A percentile compares a stretch with the other conserved stretches of the same genome.
Conservation (phyloP, 2,797 vertebrate genomes). For the Pangasius larnaudii region DNA sequence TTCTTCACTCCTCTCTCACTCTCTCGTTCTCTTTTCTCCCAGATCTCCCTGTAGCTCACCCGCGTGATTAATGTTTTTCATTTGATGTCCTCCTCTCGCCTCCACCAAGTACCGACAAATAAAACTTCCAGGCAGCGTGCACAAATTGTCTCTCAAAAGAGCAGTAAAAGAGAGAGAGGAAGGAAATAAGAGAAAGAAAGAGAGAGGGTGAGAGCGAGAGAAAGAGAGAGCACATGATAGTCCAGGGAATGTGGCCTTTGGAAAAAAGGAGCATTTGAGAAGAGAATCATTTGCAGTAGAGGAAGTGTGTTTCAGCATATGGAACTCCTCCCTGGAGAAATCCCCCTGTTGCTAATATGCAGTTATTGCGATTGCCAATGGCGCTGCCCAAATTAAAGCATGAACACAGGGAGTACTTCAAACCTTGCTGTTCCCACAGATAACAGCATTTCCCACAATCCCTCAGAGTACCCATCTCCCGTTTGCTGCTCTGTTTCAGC, state of each 20-base stretch:
- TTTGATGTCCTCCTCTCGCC: constrained; percentile 79
- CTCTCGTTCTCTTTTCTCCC: constrained; percentile 74
- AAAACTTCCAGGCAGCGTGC: constrained; percentile 76
- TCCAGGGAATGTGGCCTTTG: constrained; percentile 77
- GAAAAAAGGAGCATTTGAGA: constrained; percentile 42
- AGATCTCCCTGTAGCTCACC: constrained; percentile 80
- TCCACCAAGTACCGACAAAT: constrained; percentile 80
- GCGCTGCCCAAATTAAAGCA: constrained; percentile 80
- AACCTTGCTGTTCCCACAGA: constrained; percentile 62
- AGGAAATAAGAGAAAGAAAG: constrained; percentile 46
- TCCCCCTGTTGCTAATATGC: constrained; percentile 80
- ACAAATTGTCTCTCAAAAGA: constrained; percentile 85
- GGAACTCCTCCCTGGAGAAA: constrained; percentile 77
- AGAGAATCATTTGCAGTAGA: constrained; percentile 77
- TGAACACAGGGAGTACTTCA: constrained; percentile 68
- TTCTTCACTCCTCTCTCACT: constrained; percentile 59
- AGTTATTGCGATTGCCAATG: constrained; percentile 81
- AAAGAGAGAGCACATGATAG: constrained; percentile 68
- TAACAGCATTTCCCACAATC: constrained; percentile 50
- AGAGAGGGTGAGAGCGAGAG: constrained; percentile 39
- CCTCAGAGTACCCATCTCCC: constrained; percentile 38
- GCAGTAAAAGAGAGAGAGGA: constrained; percentile 74
- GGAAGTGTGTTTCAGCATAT: constrained; percentile 72
- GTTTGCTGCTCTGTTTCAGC: constrained; percentile 54
- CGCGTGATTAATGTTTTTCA: constrained; percentile 87